Evolutionary conservation across 1,140 invertebrate genomes (phyloP).

Genomic region (Magallana gigas): DNA sequence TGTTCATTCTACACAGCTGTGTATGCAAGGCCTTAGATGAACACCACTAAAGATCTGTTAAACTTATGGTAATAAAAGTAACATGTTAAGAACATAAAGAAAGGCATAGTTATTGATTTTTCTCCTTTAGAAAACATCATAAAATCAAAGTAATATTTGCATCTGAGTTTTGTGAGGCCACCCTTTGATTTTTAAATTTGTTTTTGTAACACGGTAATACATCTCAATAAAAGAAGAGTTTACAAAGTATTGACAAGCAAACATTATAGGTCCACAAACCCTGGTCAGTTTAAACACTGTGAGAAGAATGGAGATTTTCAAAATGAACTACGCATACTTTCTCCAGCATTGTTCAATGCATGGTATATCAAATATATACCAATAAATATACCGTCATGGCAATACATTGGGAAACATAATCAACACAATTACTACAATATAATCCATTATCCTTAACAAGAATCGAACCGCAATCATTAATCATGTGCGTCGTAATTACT

Average conservation of each 20-base stretch:
- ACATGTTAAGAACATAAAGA: background rate
- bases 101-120: slow-evolving; percentile 16
- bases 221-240: slow-evolving; percentile 16
- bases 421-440: too few species aligned
- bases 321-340: background rate
- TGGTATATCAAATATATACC: too few species aligned
- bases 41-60: too few species aligned
- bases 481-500: too few species aligned
- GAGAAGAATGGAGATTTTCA: background rate
- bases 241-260: slow-evolving; percentile 18
- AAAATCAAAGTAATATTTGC: background rate
- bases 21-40: too few species aligned
- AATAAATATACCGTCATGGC: too few species aligned
- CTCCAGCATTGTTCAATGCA: too few species aligned
- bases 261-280: background rate
- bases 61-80: background rate
- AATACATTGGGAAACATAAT: too few species aligned
- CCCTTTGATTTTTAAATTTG: slow-evolving; percentile 18
- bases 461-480: too few species aligned
- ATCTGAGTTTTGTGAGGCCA: background rate
- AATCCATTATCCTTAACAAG: too few species aligned
- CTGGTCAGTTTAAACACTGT: background rate
- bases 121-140: background rate
- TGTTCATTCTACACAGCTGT: too few species aligned
- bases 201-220: slow-evolving; percentile 7